Percentiles rank a stretch among this genome's conserved stretches.
These are phyloP conservation scores for Ophion costatus DNA, from an alignment of 2,888 invertebrate species.

Conservation along the genomic window DNA sequence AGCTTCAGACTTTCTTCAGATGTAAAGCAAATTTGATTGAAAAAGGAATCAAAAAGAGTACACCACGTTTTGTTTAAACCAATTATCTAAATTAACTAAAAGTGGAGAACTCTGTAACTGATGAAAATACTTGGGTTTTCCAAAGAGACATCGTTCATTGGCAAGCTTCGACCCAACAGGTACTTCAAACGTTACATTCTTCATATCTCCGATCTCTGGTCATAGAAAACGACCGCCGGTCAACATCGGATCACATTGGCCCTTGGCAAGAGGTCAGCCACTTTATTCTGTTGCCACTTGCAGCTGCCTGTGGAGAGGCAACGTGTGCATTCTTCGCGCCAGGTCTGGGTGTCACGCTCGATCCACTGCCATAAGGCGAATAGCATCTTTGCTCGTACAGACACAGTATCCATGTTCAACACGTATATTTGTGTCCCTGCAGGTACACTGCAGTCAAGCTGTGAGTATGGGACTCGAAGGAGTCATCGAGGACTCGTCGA, in stretches of 20 bases:
- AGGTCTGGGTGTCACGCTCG: conserved; percentile 56
- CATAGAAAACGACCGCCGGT: no score
- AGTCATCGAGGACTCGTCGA: conserved; percentile 71
- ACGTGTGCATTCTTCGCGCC: conserved; percentile 31
- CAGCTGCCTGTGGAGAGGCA: conserved; percentile 38
- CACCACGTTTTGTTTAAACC: no score
- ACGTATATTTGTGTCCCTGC: conserved; percentile 10
- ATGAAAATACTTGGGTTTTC: no score
- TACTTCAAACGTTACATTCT: no score
- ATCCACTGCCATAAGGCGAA: conserved; percentile 25
- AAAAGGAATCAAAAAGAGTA: conserved; percentile 12
- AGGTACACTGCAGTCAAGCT: conserved; percentile 7
- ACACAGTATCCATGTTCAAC: conserved; percentile 12
- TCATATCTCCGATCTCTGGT: no score
- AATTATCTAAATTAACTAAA: no score
- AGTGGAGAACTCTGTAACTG: no score
- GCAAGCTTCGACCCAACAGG: no score
- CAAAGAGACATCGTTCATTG: no score
- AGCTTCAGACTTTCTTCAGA: no score
- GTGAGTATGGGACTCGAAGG: conserved; percentile 33
- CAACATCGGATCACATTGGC: no score
- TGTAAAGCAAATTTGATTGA: neutral
- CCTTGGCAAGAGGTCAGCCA: neutral
- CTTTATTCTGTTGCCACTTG: conserved; percentile 50
- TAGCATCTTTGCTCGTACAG: conserved; percentile 20